Conservation (phyloP, 2,797 vertebrate species). For the Dendrocincla tyrannina region DNA sequence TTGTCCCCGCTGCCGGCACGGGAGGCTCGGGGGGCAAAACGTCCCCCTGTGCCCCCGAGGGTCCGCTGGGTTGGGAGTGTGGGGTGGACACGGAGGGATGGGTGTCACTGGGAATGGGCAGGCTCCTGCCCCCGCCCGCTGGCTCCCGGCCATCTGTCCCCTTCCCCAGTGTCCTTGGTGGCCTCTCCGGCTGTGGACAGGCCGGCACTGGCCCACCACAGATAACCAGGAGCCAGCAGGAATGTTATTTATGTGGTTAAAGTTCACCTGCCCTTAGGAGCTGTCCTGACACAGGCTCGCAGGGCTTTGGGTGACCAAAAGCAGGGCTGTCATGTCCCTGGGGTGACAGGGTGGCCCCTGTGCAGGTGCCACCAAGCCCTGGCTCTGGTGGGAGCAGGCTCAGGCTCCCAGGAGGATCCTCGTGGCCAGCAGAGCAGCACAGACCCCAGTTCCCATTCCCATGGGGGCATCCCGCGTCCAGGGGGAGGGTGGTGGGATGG, state of each 20-base stretch:
- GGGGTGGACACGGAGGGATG: fast-evolving
- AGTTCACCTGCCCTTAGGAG: background rate
- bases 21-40: background rate
- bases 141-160: background rate
- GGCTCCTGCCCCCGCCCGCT: fast-evolving
- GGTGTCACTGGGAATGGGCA: background rate
- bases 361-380: background rate
- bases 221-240: background rate
- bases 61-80: background rate
- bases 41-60: background rate
- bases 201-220: background rate
- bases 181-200: background rate
- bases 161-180: background rate
- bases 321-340: background rate
- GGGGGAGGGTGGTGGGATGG: background rate
- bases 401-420: background rate
- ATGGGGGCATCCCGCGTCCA: fast-evolving
- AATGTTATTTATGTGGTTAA: background rate
- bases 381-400: background rate
- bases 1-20: background rate
- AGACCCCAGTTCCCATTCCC: fast-evolving
- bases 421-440: fast-evolving
- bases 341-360: background rate
- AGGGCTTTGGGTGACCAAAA: fast-evolving
- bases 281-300: fast-evolving